A percentile compares a stretch with the other conserved stretches of the same genome.
Conservation (phyloP, 2,888 invertebrate genomes). For the Lampropteryx suffumata region DNA sequence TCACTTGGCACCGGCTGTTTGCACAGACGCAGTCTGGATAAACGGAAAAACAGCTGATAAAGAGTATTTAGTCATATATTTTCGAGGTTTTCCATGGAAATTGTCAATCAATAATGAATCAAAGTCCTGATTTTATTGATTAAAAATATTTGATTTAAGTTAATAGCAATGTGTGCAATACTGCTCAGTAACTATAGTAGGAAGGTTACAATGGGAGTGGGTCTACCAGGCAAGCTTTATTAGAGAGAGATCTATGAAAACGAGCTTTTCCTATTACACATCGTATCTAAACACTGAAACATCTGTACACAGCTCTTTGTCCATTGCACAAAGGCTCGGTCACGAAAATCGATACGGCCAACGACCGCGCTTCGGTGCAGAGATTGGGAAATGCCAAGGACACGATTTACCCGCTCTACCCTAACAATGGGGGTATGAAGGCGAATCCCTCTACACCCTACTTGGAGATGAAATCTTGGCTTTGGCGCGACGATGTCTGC, state of each 20-base stretch:
- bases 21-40: constrained; percentile 6
- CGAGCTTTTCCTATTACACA: no score
- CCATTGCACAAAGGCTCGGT: constrained; percentile 35
- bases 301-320: constrained; percentile 33
- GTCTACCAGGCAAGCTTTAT: no score
- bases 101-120: no score
- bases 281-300: not conserved
- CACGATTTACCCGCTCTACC: constrained; percentile 24
- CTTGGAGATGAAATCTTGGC: not conserved
- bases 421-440: not conserved
- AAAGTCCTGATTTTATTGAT: no score
- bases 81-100: no score
- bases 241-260: no score
- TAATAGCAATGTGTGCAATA: no score
- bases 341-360: constrained; percentile 49
- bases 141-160: no score
- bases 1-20: constrained; percentile 34
- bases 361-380: constrained; percentile 44
- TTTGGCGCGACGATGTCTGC: not conserved
- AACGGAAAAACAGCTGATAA: not conserved
- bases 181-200: no score
- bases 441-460: not conserved
- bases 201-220: no score
- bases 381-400: constrained; percentile 51
- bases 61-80: not conserved